Conservation (phyloP, 2,113 vertebrate genomes). For the Pterocles burchelli region DNA sequence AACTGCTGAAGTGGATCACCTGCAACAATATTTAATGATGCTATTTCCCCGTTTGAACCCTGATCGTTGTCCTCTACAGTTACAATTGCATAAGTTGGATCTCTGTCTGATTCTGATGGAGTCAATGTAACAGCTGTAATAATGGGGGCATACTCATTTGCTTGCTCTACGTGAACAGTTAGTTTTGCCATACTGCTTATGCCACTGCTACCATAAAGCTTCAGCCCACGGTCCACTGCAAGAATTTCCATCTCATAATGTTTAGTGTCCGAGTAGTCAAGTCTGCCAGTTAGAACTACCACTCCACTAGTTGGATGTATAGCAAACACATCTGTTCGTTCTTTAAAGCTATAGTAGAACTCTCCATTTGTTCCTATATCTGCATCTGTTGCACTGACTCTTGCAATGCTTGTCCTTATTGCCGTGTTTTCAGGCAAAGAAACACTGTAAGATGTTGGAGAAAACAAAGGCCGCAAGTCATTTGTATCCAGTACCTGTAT, state of each 20-base stretch:
- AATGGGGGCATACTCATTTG: constrained; percentile 87
- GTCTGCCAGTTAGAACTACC: constrained; percentile 88
- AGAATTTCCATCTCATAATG: constrained; percentile 93
- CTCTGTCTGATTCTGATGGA: constrained; percentile 84
- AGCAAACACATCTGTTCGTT: constrained; percentile 94
- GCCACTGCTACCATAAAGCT: constrained; percentile 94
- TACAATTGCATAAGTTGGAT: constrained; percentile 88
- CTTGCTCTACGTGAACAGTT: constrained; percentile 88
- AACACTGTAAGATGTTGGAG: constrained; percentile 94
- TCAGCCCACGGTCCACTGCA: constrained; percentile 94
- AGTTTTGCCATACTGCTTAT: constrained; percentile 96
- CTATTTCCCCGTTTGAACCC: constrained; percentile 91
- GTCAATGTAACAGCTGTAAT: constrained; percentile 83
- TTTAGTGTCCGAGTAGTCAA: constrained; percentile 86
- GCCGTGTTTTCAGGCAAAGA: constrained; percentile 92
- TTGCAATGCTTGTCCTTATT: constrained; percentile 89
- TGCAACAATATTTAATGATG: constrained; percentile 90
- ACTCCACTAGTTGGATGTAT: constrained; percentile 95
- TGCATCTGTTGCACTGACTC: constrained; percentile 94
- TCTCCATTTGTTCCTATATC: constrained; percentile 98
- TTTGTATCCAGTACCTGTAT: constrained; percentile 97
- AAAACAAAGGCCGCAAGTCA: constrained; percentile 94
- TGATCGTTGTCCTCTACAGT: constrained; percentile 91
- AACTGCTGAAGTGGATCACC: constrained; percentile 93
- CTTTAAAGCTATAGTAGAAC: constrained; percentile 97